A percentile compares a stretch with the other conserved stretches of the same genome.
These are phyloP conservation scores for Cheilosia vernalis DNA, from an alignment of 2,888 invertebrate genomes.

Conservation along the genomic window DNA sequence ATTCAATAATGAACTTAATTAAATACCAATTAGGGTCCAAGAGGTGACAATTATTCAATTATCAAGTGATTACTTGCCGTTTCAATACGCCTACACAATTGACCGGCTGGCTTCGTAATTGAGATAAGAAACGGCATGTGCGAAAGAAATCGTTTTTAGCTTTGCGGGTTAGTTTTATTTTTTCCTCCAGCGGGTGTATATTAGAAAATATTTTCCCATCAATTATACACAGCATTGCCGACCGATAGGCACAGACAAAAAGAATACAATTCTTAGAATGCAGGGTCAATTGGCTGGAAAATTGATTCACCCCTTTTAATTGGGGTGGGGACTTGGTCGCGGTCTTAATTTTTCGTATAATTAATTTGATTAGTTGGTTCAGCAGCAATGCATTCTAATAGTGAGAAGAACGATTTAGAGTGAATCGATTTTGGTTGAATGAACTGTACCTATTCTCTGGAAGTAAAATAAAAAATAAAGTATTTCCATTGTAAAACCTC, in stretches of 20 bases:
- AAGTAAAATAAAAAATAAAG: too few relatives aligned
- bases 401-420: neutral
- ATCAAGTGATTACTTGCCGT: slow-evolving; percentile 33
- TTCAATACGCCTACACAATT: slow-evolving; percentile 24
- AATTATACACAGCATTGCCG: slow-evolving; percentile 6
- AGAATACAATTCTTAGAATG: slow-evolving; percentile 23
- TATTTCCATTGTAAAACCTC: too few relatives aligned
- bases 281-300: slow-evolving; percentile 61
- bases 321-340: slow-evolving; percentile 26
- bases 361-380: slow-evolving; percentile 56
- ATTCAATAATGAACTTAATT: slow-evolving; percentile 46
- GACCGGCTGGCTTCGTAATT: neutral
- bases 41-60: slow-evolving; percentile 44
- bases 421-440: too few relatives aligned
- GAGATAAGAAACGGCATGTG: neutral
- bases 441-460: too few relatives aligned
- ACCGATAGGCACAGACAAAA: neutral
- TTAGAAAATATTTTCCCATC: neutral
- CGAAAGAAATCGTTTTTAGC: neutral
- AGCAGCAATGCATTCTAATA: slow-evolving; percentile 4
- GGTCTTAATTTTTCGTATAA: slow-evolving; percentile 25
- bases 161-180: neutral
- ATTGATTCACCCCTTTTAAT: slow-evolving; percentile 60
- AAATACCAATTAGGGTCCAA: slow-evolving; percentile 47
- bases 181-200: slow-evolving; percentile 1